Conservation (phyloP, 2,113 vertebrate species). For the Rostratula benghalensis region DNA sequence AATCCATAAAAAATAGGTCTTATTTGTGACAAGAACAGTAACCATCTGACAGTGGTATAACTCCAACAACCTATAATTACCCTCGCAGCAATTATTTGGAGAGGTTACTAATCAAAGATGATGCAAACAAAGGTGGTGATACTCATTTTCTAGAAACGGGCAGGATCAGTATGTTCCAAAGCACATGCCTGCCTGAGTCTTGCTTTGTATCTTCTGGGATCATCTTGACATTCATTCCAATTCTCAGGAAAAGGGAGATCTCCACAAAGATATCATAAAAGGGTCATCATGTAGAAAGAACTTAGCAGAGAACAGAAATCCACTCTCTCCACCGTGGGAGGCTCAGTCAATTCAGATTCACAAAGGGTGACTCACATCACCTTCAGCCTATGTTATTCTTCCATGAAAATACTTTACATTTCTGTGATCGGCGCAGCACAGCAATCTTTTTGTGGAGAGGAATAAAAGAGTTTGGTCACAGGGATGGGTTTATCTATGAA, state of each 20-base stretch:
- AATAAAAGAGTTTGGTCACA: background rate
- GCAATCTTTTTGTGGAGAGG: background rate
- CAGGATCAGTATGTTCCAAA: background rate
- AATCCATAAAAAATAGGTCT: background rate
- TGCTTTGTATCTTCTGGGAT: background rate
- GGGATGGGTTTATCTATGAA: background rate
- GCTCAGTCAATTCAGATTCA: background rate
- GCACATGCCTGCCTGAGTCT: background rate
- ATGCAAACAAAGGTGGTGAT: background rate
- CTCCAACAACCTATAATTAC: background rate
- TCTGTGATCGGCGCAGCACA: background rate
- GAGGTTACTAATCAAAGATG: background rate
- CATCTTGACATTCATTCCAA: background rate
- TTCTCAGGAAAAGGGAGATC: background rate
- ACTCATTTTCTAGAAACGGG: background rate
- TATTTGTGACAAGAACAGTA: background rate
- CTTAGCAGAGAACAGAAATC: background rate
- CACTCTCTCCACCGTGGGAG: background rate
- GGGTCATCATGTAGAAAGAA: background rate
- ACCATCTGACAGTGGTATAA: background rate
- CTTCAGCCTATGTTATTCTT: background rate
- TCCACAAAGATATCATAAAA: background rate
- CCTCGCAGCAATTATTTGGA: background rate
- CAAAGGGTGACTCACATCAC: background rate
- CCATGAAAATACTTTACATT: constrained; percentile 23